Percentiles rank a stretch among this genome's conserved stretches.
Evolutionary conservation across 2,113 vertebrate genomes (phyloP).

Genomic region (Lepisosteus oculatus): DNA sequence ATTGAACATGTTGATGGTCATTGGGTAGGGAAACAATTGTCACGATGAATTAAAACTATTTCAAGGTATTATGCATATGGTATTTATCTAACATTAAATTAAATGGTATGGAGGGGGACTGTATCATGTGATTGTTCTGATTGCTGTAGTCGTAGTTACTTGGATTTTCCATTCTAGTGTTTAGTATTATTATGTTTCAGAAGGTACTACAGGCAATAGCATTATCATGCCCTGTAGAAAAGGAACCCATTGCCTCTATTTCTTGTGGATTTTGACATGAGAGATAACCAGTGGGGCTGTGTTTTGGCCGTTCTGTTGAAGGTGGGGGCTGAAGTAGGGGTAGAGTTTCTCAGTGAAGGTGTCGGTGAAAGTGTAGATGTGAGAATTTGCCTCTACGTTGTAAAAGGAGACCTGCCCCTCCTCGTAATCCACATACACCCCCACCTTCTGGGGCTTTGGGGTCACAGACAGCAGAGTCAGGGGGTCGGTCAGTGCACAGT

Average conservation of each 20-base stretch:
- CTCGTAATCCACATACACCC: constrained; percentile 7
- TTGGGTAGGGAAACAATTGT: too few relatives aligned
- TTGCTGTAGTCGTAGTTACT: too few relatives aligned
- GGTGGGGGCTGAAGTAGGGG: constrained; percentile 8
- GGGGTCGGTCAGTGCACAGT: constrained; percentile 6
- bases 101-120: too few relatives aligned
- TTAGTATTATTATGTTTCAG: too few relatives aligned
- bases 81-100: too few relatives aligned
- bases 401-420: constrained; percentile 13
- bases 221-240: too few relatives aligned
- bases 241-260: neutral
- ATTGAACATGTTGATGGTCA: too few relatives aligned
- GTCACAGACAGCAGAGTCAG: neutral
- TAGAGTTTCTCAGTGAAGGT: constrained; percentile 8
- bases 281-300: neutral
- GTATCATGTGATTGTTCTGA: too few relatives aligned
- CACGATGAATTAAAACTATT: too few relatives aligned
- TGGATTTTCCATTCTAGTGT: too few relatives aligned
- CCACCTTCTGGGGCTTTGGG: neutral
- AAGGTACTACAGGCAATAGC: too few relatives aligned
- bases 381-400: neutral
- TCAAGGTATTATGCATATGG: too few relatives aligned
- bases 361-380: constrained; percentile 15
- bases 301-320: neutral
- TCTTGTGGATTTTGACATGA: neutral